These are phyloP conservation scores for Phenganax stokvisi DNA, from an alignment of 92 coral and sea anemone species.

Conservation along the genomic window DNA sequence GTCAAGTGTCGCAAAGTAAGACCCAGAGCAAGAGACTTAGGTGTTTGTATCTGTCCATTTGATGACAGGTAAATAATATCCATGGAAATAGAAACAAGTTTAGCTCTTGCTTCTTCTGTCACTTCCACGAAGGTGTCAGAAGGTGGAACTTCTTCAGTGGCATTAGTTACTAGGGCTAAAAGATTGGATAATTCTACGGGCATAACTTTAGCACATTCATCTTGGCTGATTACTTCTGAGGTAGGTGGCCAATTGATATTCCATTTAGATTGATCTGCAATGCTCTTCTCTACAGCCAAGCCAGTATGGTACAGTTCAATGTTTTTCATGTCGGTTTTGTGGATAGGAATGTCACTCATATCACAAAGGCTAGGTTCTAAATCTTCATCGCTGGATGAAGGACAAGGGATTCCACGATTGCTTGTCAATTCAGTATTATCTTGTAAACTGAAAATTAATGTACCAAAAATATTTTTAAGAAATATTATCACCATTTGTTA, in stretches of 20 bases:
- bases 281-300: slow-evolving; percentile 5
- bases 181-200: slow-evolving; percentile 13
- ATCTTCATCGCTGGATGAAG: slow-evolving; percentile 9
- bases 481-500: background rate
- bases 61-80: slow-evolving; percentile 36
- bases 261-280: slow-evolving; percentile 9
- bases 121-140: slow-evolving; percentile 17
- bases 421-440: slow-evolving; percentile 7
- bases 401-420: slow-evolving; percentile 3
- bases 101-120: slow-evolving; percentile 18
- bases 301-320: slow-evolving; percentile 14
- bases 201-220: background rate
- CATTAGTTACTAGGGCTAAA: slow-evolving; percentile 11
- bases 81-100: slow-evolving; percentile 35
- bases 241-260: slow-evolving; percentile 16
- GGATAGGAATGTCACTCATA: background rate
- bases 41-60: slow-evolving; percentile 45
- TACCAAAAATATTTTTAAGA: background rate
- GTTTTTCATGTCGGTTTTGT: slow-evolving; percentile 4
- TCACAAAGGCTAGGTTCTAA: slow-evolving; percentile 14
- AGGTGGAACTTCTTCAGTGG: slow-evolving; percentile 14
- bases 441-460: background rate
- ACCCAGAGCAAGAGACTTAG: slow-evolving; percentile 46
- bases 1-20: slow-evolving; percentile 32
- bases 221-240: slow-evolving; percentile 9